Evolutionary conservation across 2,113 vertebrate species (phyloP).

Genomic region (Protobothrops flavoviridis): DNA sequence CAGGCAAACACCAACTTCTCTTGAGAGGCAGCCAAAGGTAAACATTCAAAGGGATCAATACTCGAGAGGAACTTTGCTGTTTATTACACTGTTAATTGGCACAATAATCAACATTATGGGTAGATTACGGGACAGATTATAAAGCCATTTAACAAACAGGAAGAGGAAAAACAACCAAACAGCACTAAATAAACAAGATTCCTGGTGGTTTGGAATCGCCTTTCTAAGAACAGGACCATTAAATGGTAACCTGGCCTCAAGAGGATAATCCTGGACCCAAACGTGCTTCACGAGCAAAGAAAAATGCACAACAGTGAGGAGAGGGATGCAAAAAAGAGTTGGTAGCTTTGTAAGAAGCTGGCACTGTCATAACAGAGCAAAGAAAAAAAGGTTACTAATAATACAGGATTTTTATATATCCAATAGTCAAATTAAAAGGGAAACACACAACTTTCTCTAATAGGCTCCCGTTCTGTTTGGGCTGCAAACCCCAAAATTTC

Average conservation of each 20-base stretch:
- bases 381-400: not conserved
- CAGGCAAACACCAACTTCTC: not conserved
- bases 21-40: not conserved
- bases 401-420: not conserved
- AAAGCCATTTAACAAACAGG: not conserved
- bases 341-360: not conserved
- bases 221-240: not conserved
- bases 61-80: not conserved
- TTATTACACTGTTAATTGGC: not conserved
- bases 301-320: not conserved
- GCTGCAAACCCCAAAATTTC: not conserved
- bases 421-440: not conserved
- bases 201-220: not conserved
- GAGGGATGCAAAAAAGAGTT: not conserved
- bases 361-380: not conserved
- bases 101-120: not conserved
- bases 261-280: not conserved
- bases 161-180: not conserved
- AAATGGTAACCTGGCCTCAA: not conserved
- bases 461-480: not conserved
- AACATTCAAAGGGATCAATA: not conserved
- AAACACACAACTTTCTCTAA: not conserved
- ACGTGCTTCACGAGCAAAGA: not conserved
- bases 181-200: not conserved
- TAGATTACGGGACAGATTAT: not conserved